phyloP scores from a whole-genome alignment of 2,888 invertebrate genomes.

The Eristalis arbustorum region DNA sequence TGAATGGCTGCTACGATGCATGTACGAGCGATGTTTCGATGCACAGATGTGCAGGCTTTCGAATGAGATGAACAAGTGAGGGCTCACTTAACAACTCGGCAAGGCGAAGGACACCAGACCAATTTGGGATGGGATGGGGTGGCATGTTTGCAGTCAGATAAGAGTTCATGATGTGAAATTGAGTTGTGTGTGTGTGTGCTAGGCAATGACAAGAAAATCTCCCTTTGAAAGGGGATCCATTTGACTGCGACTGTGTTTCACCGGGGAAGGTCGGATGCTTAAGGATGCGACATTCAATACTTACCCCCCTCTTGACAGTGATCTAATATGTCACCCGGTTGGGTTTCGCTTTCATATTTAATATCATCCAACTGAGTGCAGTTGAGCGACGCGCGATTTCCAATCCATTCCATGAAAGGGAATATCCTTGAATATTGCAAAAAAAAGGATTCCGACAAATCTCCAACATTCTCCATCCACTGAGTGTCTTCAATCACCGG shows the following conservation, averaged over 20 bases:
- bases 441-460: neutral
- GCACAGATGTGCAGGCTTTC: neutral
- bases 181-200: neutral
- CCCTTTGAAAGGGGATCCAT: too few relatives aligned
- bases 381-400: neutral
- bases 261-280: neutral
- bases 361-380: neutral
- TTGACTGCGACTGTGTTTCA: too few relatives aligned
- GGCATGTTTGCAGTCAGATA: neutral
- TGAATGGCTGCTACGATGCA: neutral
- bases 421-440: neutral
- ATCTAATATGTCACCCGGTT: neutral
- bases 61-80: neutral
- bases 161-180: neutral
- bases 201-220: too few relatives aligned
- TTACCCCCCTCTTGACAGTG: neutral
- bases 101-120: neutral
- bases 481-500: constrained; percentile 7
- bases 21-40: neutral
- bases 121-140: neutral
- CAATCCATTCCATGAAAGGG: neutral
- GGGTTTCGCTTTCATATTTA: neutral
- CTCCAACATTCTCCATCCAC: neutral
- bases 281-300: neutral
- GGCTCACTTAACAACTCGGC: constrained; percentile 11